Evolutionary conservation across 2,888 invertebrate genomes (phyloP).

Genomic region (Ferdinandea cuprea): DNA sequence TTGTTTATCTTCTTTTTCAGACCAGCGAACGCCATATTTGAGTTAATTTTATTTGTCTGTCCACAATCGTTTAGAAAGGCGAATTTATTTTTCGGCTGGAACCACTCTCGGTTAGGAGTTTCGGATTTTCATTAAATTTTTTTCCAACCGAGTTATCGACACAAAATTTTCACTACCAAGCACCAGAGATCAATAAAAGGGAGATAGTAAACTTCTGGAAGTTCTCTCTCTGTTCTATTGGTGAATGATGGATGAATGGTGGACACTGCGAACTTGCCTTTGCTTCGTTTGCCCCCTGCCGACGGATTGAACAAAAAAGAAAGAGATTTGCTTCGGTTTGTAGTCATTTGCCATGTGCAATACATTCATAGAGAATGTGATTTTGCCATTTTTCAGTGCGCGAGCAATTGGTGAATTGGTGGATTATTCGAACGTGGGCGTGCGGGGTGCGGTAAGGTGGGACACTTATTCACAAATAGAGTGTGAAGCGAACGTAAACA

Average conservation of each 20-base stretch:
- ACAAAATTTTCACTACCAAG: slow-evolving; percentile 75
- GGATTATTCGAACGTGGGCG: slow-evolving; percentile 7
- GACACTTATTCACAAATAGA: slow-evolving; percentile 54
- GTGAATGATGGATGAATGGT: slow-evolving; percentile 29
- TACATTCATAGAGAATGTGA: slow-evolving; percentile 56
- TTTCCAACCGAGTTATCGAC: slow-evolving; percentile 72
- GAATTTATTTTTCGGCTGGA: slow-evolving; percentile 53
- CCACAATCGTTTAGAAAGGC: slow-evolving; percentile 67
- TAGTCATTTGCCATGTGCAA: slow-evolving; percentile 73
- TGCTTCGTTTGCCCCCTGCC: slow-evolving; percentile 48
- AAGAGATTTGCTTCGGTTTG: slow-evolving; percentile 50
- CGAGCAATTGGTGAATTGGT: slow-evolving; percentile 17
- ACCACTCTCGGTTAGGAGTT: slow-evolving; percentile 71
- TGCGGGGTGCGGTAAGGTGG: slow-evolving; percentile 26
- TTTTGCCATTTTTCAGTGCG: slow-evolving; percentile 36
- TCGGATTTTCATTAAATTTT: slow-evolving; percentile 67
- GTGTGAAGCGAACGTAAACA: slow-evolving; percentile 66
- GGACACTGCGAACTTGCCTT: slow-evolving; percentile 47
- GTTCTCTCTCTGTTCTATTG: slow-evolving; percentile 59
- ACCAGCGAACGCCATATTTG: slow-evolving; percentile 97
- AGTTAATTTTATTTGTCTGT: slow-evolving; percentile 65
- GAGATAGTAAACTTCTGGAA: slow-evolving; percentile 70
- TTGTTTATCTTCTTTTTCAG: slow-evolving; percentile 99
- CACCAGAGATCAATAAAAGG: slow-evolving; percentile 72
- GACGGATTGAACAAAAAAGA: slow-evolving; percentile 31